Evolutionary conservation across 2,888 invertebrate species (phyloP).

Genomic region (Drosophila testacea): DNA sequence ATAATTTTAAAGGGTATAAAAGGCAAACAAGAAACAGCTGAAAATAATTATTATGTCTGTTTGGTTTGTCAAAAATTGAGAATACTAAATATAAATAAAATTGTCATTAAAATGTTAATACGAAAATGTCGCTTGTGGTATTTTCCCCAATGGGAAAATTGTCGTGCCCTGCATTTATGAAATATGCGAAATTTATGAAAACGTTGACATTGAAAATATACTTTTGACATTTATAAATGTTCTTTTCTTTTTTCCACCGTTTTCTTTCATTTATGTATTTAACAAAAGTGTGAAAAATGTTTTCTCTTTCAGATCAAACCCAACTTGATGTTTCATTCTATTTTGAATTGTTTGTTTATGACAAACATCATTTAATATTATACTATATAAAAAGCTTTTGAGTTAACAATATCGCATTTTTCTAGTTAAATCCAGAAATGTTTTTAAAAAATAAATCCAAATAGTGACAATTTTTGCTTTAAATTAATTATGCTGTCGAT

Average conservation of each 20-base stretch:
- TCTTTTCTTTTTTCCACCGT: constrained; percentile 3
- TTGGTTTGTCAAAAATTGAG: constrained; percentile 11
- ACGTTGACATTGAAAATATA: constrained; percentile 55
- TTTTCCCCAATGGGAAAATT: constrained; percentile 13
- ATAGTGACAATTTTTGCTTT: not conserved
- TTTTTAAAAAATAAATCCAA: not conserved
- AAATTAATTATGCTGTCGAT: not conserved
- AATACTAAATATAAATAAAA: constrained; percentile 33
- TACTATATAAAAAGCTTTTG: not conserved
- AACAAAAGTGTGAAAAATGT: constrained; percentile 4
- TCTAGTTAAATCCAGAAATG: not conserved
- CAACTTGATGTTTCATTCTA: not conserved
- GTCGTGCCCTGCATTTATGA: constrained; percentile 25
- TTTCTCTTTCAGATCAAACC: constrained; percentile 3
- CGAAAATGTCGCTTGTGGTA: constrained; percentile 20
- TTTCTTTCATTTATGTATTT: not conserved
- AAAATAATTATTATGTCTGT: constrained; percentile 14
- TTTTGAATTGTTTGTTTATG: constrained; percentile 1
- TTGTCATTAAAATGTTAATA: constrained; percentile 36
- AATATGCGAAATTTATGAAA: constrained; percentile 46
- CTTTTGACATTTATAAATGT: constrained; percentile 26
- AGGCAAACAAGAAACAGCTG: constrained; percentile 29
- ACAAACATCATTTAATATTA: not conserved
- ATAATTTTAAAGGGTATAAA: not conserved
- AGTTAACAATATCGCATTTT: not conserved